Base-by-base conservation (phyloP, 2,888 invertebrate species). In the Bugula neritina region DNA sequence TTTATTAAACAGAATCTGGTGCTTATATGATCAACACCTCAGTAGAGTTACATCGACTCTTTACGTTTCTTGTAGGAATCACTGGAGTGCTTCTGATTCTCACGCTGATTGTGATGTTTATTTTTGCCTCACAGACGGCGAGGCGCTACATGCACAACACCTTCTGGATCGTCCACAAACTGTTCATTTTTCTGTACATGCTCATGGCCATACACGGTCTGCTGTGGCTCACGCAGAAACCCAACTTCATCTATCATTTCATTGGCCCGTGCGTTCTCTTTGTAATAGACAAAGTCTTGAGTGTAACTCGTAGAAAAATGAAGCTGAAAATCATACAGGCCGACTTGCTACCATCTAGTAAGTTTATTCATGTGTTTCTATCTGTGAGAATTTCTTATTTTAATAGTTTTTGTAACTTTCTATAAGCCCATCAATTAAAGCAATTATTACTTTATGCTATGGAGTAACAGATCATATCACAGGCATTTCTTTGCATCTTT, bases 151-250 rank as follows among this genome's bases (percentile, higher is more conserved):
- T 88, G 71, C 89, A 88, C 80, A 86, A 86, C 75, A 85, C 87
- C 76, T 89, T 89, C 82, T 89, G 89, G 88, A 80, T 85, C 57
- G 87, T 88, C 0, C 89, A 89, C 79, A 87, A 86, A 71, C 80
- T 88, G 23, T 88, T 88, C 79, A 87, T 88, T 0, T 13, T 88
- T 54, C 86, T 88, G 77, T 89, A 87, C 75, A 83, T 88, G 54
- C 83, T 89, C 69, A 86, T 87, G 78, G 80, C 89, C 71, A 79
- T 89, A 13, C 89, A 89, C 77, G 89, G 89, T 23, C 23, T 54
- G 71, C 87, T 87, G 55, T 79, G 87, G 75, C 79, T 88, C n/a
- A 84, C 88, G 1, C 84, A 86, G 79, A 85, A 86, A 71, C 89
- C 89, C 0, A 83, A 86, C 76, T 88, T 88, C 76, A 85, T 86